phyloP scores from a whole-genome alignment of 2,113 vertebrate species.

The Cebus imitator region DNA sequence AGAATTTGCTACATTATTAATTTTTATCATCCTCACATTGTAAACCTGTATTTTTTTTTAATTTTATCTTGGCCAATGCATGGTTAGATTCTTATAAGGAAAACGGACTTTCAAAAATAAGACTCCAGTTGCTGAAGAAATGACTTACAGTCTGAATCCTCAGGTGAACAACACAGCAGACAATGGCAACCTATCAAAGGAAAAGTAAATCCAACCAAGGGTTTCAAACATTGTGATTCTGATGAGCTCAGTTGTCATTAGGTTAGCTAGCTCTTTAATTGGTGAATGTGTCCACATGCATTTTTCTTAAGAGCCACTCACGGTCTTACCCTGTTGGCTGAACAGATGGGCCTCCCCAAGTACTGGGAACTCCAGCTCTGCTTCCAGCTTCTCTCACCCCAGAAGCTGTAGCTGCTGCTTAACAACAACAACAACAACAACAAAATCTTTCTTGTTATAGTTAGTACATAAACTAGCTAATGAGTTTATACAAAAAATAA shows the following conservation, averaged over 20 bases:
- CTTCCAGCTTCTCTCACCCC: neutral
- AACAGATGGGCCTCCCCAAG: neutral
- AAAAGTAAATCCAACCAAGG: neutral
- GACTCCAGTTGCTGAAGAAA: neutral
- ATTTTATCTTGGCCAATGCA: neutral
- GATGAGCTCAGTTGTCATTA: neutral
- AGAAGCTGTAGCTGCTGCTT: neutral
- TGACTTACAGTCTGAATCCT: neutral
- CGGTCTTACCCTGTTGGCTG: neutral
- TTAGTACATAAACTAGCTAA: neutral
- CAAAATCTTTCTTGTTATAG: constrained; percentile 7
- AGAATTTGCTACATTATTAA: neutral
- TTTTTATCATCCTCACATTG: neutral
- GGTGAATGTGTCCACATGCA: neutral
- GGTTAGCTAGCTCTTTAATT: neutral
- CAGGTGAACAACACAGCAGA: neutral
- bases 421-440: neutral
- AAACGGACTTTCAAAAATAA: neutral
- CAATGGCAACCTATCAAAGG: neutral
- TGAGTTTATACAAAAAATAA: constrained; percentile 33
- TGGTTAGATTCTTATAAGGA: neutral
- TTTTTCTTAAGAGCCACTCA: neutral
- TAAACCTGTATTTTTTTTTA: neutral
- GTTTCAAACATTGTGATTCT: neutral
- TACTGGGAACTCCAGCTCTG: neutral